A percentile compares a stretch with the other conserved stretches of the same genome.
These are phyloP conservation scores for Phalloptychus januarius DNA, from an alignment of 2,797 vertebrate genomes.

Conservation along the genomic window DNA sequence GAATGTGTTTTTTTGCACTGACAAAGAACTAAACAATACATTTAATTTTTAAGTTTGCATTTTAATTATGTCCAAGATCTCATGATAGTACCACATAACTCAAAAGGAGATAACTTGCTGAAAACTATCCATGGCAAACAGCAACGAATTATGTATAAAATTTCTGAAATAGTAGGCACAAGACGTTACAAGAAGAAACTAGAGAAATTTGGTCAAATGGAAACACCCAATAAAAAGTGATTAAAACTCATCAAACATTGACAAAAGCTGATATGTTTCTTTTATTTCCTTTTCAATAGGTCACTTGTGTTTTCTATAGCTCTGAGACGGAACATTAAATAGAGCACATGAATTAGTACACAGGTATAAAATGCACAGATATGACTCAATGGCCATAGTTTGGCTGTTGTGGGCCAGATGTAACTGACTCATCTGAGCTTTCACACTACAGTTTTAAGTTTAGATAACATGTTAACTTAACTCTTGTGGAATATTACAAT, in stretches of 20 bases:
- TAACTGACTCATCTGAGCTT: constrained; percentile 3
- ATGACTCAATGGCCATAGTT: constrained; percentile 65
- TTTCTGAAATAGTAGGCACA: background rate
- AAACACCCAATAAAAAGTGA: background rate
- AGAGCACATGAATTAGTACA: constrained; percentile 20
- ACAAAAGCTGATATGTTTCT: background rate
- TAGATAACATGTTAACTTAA: constrained; percentile 37
- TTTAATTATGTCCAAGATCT: background rate
- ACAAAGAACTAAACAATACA: background rate
- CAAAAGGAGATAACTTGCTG: constrained; percentile 11
- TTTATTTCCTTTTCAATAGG: constrained; percentile 24
- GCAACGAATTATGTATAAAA: background rate
- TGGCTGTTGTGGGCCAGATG: constrained; percentile 41
- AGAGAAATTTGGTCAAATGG: background rate
- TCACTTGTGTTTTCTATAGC: constrained; percentile 71
- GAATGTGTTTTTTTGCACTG: background rate
- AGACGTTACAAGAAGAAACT: background rate
- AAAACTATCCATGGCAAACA: background rate
- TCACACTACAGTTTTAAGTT: constrained; percentile 13
- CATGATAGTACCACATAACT: background rate
- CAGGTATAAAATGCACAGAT: constrained; percentile 46
- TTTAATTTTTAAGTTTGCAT: background rate
- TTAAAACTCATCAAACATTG: background rate
- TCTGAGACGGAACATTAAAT: constrained; percentile 46
- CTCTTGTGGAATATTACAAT: constrained; percentile 43